Evolutionary conservation across 2,797 vertebrate genomes (phyloP).

Genomic region (Pangasius krempfi): DNA sequence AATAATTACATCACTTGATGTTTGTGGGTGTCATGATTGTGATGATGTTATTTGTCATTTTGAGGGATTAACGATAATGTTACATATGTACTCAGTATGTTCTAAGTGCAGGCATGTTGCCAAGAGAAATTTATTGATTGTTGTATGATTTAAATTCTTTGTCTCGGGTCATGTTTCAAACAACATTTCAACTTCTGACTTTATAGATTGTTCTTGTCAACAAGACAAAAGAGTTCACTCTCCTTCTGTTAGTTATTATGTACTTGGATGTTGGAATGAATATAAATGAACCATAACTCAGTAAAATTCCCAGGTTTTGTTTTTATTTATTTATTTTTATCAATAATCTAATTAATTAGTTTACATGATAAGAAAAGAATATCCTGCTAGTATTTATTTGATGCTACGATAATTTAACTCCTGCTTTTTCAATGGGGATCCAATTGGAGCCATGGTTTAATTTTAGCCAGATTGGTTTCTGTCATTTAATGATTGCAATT

Average conservation of each 20-base stretch:
- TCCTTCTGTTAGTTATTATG: neutral
- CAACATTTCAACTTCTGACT: neutral
- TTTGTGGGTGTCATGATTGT: neutral
- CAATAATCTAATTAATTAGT: neutral
- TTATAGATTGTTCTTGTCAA: neutral
- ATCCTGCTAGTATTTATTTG: neutral
- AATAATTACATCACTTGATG: slow-evolving; percentile 42
- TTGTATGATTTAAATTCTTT: neutral
- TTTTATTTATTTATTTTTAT: neutral
- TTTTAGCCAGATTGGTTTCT: slow-evolving; percentile 3
- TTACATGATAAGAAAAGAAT: neutral
- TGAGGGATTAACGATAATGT: neutral
- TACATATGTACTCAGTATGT: neutral
- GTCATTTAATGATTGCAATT: slow-evolving; percentile 7
- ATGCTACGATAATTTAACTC: neutral
- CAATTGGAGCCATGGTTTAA: neutral
- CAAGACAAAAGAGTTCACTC: neutral
- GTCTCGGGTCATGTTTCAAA: neutral
- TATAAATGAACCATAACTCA: neutral
- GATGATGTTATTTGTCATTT: neutral
- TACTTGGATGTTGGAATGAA: neutral
- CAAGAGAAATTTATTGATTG: neutral
- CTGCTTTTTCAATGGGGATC: neutral
- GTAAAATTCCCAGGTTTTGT: neutral
- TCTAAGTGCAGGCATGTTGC: neutral